phyloP scores from a whole-genome alignment of 2,888 invertebrate genomes.

The Hofmannophila pseudospretella region DNA sequence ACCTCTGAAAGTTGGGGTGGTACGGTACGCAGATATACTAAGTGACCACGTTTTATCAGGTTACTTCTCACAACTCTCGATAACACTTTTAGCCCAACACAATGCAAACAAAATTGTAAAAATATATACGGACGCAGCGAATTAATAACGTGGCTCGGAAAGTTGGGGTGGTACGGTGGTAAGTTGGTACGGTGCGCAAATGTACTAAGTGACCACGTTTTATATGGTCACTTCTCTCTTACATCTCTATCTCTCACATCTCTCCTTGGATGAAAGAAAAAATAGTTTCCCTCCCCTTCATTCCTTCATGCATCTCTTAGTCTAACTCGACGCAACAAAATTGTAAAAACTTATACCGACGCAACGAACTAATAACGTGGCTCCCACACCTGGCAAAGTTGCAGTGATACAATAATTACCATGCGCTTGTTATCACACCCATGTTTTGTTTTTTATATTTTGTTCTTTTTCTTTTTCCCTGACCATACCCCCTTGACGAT shows the following conservation, averaged over 20 bases:
- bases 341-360: slow-evolving; percentile 73
- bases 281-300: too few relatives aligned
- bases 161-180: too few relatives aligned
- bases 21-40: slow-evolving; percentile 45
- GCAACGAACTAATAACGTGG: slow-evolving; percentile 67
- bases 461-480: slow-evolving; percentile 35
- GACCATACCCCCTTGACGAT: slow-evolving; percentile 65
- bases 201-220: too few relatives aligned
- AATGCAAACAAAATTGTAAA: slow-evolving; percentile 78
- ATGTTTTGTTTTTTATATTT: slow-evolving; percentile 1
- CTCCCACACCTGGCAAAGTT: slow-evolving; percentile 63
- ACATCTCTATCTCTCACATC: too few relatives aligned
- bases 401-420: slow-evolving; percentile 58
- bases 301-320: too few relatives aligned
- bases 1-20: slow-evolving; percentile 61
- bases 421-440: too few relatives aligned
- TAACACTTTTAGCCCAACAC: too few relatives aligned
- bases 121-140: slow-evolving; percentile 65
- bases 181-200: too few relatives aligned
- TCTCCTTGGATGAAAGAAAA: too few relatives aligned
- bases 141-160: slow-evolving; percentile 68
- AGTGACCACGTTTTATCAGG: too few relatives aligned
- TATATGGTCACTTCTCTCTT: too few relatives aligned
- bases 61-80: too few relatives aligned
- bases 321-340: slow-evolving; percentile 67